These are phyloP conservation scores for Drosophila seguyi DNA, from an alignment of 1,140 invertebrate species.

Conservation along the genomic window DNA sequence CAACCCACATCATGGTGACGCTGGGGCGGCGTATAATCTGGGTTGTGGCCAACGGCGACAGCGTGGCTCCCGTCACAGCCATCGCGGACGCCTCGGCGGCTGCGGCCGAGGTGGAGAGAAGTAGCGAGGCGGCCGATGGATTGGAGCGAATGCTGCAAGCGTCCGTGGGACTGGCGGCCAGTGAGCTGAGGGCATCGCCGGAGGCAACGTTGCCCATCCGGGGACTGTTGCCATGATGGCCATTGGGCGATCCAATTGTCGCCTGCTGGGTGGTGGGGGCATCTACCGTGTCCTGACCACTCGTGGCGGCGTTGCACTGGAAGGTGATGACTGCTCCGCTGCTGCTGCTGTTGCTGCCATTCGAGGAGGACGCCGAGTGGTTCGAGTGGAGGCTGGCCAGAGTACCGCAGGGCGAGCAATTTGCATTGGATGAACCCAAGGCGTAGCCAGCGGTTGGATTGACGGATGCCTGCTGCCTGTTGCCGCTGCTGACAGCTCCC, in stretches of 20 bases:
- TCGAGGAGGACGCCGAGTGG: constrained; percentile 78
- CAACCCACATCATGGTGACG: constrained; percentile 85
- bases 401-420: constrained; percentile 71
- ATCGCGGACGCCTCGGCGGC: constrained; percentile 72
- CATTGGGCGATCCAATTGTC: constrained; percentile 71
- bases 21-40: constrained; percentile 83
- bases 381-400: constrained; percentile 78
- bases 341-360: constrained; percentile 77
- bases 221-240: constrained; percentile 62
- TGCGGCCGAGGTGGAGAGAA: constrained; percentile 74
- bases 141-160: constrained; percentile 84
- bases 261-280: constrained; percentile 37
- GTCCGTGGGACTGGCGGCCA: constrained; percentile 83
- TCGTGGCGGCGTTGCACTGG: constrained; percentile 54
- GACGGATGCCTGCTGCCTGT: constrained; percentile 20
- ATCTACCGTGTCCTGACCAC: constrained; percentile 56
- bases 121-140: constrained; percentile 81
- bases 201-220: constrained; percentile 66
- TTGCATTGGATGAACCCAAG: constrained; percentile 29
- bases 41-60: constrained; percentile 83
- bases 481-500: constrained; percentile 13
- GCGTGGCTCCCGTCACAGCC: constrained; percentile 69
- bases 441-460: constrained; percentile 18
- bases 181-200: constrained; percentile 70
- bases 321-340: constrained; percentile 76